A percentile compares a stretch with the other conserved stretches of the same genome.
phyloP scores from a whole-genome alignment of 35 echinoderm and acorn worm species.

The Ophiothrix spiculata region DNA sequence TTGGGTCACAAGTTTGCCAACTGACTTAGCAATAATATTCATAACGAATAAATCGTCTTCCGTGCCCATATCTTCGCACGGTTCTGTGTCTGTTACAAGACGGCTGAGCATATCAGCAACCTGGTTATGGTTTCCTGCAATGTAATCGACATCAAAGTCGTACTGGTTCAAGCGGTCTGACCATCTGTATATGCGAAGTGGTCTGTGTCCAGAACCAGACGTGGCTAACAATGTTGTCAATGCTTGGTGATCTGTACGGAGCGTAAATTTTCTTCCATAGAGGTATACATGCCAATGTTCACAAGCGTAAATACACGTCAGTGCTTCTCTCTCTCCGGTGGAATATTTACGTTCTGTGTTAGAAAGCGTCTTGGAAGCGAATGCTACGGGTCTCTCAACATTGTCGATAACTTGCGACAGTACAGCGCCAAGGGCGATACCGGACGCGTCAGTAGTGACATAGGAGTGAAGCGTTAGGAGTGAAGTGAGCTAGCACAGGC shows the following conservation, averaged over 20 bases:
- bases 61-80: slow-evolving; percentile 26
- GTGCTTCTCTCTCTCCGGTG: slow-evolving; percentile 37
- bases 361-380: slow-evolving; percentile 55
- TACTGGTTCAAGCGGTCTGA: slow-evolving; percentile 29
- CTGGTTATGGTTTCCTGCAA: slow-evolving; percentile 19
- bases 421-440: slow-evolving; percentile 39
- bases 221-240: slow-evolving; percentile 47
- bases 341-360: slow-evolving; percentile 44
- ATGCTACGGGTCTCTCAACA: slow-evolving; percentile 50
- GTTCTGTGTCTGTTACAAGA: neutral
- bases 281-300: slow-evolving; percentile 66
- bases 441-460: slow-evolving; percentile 39
- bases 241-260: slow-evolving; percentile 73
- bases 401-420: slow-evolving; percentile 54
- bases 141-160: slow-evolving; percentile 40
- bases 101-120: slow-evolving; percentile 42
- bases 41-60: slow-evolving; percentile 34
- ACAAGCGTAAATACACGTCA: slow-evolving; percentile 67
- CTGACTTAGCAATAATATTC: slow-evolving; percentile 16
- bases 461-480: slow-evolving; percentile 36
- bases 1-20: slow-evolving; percentile 8
- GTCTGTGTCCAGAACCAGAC: slow-evolving; percentile 43
- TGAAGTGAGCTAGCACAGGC: slow-evolving; percentile 27
- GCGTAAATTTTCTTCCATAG: slow-evolving; percentile 56
- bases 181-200: slow-evolving; percentile 63